Evolutionary conservation across 2,888 invertebrate species (phyloP).

Genomic region (Choristoneura rosaceana): DNA sequence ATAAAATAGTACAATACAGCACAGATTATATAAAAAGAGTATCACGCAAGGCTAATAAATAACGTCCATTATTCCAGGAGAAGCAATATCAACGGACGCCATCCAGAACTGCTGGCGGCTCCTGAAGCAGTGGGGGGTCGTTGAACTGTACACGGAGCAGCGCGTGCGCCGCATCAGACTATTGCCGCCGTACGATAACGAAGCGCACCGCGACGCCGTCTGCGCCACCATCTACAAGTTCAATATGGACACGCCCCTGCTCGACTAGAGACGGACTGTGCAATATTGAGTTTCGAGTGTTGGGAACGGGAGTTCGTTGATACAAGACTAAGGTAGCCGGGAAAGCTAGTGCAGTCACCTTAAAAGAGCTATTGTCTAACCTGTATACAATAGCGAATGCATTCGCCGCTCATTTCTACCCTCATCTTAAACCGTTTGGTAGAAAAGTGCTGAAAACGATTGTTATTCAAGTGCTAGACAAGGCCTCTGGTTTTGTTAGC

Average conservation of each 20-base stretch:
- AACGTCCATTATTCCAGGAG: constrained; percentile 85
- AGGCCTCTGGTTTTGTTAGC: too few species aligned
- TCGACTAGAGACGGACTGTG: constrained; percentile 42
- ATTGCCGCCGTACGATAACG: constrained; percentile 59
- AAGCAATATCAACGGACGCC: constrained; percentile 94
- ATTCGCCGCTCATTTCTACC: too few species aligned
- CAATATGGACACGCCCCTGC: constrained; percentile 66
- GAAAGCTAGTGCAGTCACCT: too few species aligned
- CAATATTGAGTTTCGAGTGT: background rate
- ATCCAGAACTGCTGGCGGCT: constrained; percentile 93
- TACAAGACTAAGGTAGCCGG: too few species aligned
- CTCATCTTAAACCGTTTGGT: too few species aligned
- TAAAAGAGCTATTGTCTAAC: too few species aligned
- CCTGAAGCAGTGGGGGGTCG: constrained; percentile 92
- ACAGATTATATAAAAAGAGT: too few species aligned
- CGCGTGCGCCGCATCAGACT: constrained; percentile 62
- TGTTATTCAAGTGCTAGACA: too few species aligned
- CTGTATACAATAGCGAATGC: too few species aligned
- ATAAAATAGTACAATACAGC: too few species aligned
- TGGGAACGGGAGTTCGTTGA: too few species aligned
- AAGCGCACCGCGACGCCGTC: constrained; percentile 37
- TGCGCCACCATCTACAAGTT: constrained; percentile 60
- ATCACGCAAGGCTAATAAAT: background rate
- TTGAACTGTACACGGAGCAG: constrained; percentile 84
- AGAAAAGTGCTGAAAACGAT: too few species aligned